These are phyloP conservation scores for Cephus cinctus DNA, from an alignment of 1,140 invertebrate species.

Conservation along the genomic window DNA sequence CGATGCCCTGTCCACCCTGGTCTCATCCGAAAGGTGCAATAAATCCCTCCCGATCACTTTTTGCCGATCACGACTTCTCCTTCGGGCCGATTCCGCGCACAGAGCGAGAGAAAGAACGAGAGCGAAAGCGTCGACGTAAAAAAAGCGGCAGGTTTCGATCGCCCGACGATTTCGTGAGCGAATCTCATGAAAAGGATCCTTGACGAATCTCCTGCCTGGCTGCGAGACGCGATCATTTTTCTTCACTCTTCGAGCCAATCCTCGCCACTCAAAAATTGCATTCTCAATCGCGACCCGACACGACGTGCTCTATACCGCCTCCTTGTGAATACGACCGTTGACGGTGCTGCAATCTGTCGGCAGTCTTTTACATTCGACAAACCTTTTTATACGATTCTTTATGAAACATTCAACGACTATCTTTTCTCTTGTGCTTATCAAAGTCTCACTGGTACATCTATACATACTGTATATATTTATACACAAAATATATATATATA, in stretches of 20 bases:
- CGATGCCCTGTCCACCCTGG: conserved; percentile 37
- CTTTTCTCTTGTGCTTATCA: no score
- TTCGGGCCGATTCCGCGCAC: conserved; percentile 6
- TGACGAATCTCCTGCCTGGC: not conserved
- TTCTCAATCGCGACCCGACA: no score
- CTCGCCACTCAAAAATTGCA: no score
- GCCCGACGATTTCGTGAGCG: conserved; percentile 7
- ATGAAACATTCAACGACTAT: no score
- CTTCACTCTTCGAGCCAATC: not conserved
- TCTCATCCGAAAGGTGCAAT: conserved; percentile 43
- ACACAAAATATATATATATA: no score
- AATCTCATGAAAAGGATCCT: conserved; percentile 25
- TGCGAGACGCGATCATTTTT: not conserved
- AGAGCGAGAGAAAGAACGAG: conserved; percentile 2
- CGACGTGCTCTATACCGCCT: no score
- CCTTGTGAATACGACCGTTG: no score
- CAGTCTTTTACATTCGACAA: no score
- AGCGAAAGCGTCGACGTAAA: conserved; percentile 18
- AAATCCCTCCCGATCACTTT: conserved; percentile 51
- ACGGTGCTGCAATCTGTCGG: no score
- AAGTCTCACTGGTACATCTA: no score
- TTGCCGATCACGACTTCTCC: conserved; percentile 37
- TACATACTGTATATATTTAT: no score
- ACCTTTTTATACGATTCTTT: no score
- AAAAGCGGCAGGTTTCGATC: conserved; percentile 23